Conservation (phyloP, 2,888 invertebrate genomes). For the Peribatodes rhomboidaria region DNA sequence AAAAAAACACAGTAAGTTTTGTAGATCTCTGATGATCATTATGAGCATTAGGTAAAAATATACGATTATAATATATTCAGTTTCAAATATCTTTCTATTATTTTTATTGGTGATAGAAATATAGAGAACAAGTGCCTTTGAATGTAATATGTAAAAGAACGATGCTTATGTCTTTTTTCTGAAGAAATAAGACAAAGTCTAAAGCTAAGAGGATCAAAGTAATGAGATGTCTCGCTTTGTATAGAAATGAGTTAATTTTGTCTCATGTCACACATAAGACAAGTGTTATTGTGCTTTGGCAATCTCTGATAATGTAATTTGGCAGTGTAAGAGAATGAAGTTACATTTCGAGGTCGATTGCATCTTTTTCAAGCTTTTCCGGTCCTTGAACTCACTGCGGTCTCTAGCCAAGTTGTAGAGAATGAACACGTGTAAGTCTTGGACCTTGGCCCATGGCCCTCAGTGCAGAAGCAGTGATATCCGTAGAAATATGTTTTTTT, state of each 20-base stretch:
- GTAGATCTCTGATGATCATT: too few relatives aligned
- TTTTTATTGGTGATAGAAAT: too few relatives aligned
- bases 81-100: too few relatives aligned
- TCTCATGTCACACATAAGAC: neutral
- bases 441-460: too few relatives aligned
- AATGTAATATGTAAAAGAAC: neutral
- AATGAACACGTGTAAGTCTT: too few relatives aligned
- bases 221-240: conserved; percentile 6
- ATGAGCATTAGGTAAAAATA: too few relatives aligned
- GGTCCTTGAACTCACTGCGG: neutral
- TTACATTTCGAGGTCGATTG: conserved; percentile 6
- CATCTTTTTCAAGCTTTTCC: neutral
- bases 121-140: neutral
- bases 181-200: neutral
- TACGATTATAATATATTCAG: too few relatives aligned
- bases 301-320: conserved; percentile 15
- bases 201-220: neutral
- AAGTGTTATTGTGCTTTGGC: neutral
- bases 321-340: conserved; percentile 13
- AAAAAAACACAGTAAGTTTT: too few relatives aligned
- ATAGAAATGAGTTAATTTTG: neutral
- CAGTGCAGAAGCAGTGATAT: too few relatives aligned
- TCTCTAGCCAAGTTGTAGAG: neutral
- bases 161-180: neutral
- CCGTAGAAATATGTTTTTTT: too few relatives aligned